Base-by-base conservation (phyloP, 2,888 invertebrate species). In the Blomia tropicalis region DNA sequence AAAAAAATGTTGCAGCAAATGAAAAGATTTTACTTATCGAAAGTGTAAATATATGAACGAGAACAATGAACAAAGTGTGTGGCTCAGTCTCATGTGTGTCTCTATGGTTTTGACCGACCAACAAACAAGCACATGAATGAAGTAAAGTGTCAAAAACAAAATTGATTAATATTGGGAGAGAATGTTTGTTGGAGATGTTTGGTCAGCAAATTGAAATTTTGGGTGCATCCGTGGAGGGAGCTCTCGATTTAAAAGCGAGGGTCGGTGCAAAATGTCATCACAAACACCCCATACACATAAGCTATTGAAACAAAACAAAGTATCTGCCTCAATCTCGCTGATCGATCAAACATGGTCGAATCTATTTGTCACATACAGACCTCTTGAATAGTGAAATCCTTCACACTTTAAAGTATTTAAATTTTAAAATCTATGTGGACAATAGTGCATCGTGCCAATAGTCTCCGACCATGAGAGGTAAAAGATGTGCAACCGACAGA, bases 121-220 rank as follows among this genome's bases (percentile, higher is more conserved):
- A 14, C 14, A 41, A 41, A 41, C 14, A 17, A 41, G 41, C 14
- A 41, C 14, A 41, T 17, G 41, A 41, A 41, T 17, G 41, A 41
- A 41, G 41, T n/a, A 47, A 47, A 47, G 51, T 47, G 51, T 47
- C 51, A 47, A 19, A 47, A 47, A 47, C 51, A 47, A 47, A 47
- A 47, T 47, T 36, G 36, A 36, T 36, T 36, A 36, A 36, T 36
- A 7, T 7, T 17, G 36, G 7, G 51, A 7, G 7, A 7, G 51
- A 47, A n/a, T 25, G 51, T 25, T 19, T 14, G 7, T 11, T 47
- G 7, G 7, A n/a, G 7, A n/a, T 47, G 51, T 47, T 47, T 47
- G 51, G 51, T 47, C 51, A 47, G 51, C 36, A 47, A 47, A 47
- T 7, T 47, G 51, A 7, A 41, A 14, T n/a, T 17, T n/a, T 11